Percentiles rank a stretch among this genome's conserved stretches.
Conservation (phyloP, 2,113 vertebrate genomes). For the Mormyrus iriodes region DNA sequence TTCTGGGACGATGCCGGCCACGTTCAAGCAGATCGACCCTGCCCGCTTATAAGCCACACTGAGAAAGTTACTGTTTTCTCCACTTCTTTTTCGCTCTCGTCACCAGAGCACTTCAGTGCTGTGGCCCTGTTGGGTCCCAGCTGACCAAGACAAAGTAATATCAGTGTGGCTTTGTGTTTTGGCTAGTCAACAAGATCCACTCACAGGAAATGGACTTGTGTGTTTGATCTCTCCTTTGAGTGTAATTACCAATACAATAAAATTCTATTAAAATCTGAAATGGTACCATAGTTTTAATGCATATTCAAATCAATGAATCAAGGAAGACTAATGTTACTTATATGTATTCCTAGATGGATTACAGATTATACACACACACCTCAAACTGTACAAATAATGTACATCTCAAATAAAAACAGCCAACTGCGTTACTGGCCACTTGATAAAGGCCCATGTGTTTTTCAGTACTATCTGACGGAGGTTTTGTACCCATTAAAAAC, state of each 20-base stretch:
- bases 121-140: background rate
- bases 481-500: background rate
- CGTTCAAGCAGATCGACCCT: background rate
- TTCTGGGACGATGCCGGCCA: background rate
- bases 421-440: background rate
- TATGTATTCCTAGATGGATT: background rate
- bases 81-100: too few species aligned
- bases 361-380: background rate
- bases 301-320: background rate
- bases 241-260: background rate
- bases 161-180: background rate
- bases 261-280: background rate
- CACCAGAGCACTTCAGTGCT: background rate
- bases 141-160: background rate
- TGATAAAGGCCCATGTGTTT: background rate
- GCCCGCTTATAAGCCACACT: background rate
- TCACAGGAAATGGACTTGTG: background rate
- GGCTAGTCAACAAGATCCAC: background rate
- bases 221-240: slow-evolving; percentile 10
- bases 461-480: background rate
- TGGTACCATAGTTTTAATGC: background rate
- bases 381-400: background rate
- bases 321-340: background rate
- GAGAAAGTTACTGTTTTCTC: background rate
- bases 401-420: background rate